Base-by-base conservation (phyloP, 2,888 invertebrate species). In the Melanchra persicariae region DNA sequence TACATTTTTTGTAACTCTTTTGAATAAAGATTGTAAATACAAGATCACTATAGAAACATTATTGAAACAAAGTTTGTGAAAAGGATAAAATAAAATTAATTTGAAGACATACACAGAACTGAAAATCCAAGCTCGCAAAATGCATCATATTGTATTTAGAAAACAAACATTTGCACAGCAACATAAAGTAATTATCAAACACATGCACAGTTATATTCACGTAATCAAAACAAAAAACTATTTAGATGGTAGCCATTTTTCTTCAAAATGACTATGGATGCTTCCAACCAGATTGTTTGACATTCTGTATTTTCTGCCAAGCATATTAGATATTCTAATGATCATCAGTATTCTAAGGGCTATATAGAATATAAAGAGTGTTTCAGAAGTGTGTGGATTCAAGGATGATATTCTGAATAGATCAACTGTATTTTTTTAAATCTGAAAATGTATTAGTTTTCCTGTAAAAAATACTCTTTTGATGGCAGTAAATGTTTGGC, bases 161-260 rank as follows among this genome's bases (percentile, higher is more conserved):
- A 40, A 67, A 76, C 40, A 68, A 55, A 60, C 22, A 61, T 34
- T 62, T 24, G 79, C 73, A 24, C 12, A 49, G 65, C 65, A 22
- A 12, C 37, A 1, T 22, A 8, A 37, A 1, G 5, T 22, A 22
- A 37, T 8, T 19, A 22, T 37, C 3, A 68, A 43, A 24, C n/a
- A 15, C 5, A 24, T 37, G n/a, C 24, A 51, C 37, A 40, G 5
- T 37, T n/a, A 34, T 24, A n/a, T 19, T 70, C 2, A 19, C 43
- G 19, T 37, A 26, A 1, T 4, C 10, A 19, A 34, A 22, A 40
- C 6, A 49, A 43, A 15, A 19, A 12, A 24, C 37, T 12, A 73
- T 40, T 17, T 34, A 12, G 19, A 22, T 30, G 30, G 34, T 22
- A 49, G 58, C 49, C 0, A 17, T 40, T 43, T 43, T 59, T 24